Evolutionary conservation across 2,888 invertebrate genomes (phyloP), one percentile per base, ranked within the genome.

Genomic region (Candidula unifasciata): DNA sequence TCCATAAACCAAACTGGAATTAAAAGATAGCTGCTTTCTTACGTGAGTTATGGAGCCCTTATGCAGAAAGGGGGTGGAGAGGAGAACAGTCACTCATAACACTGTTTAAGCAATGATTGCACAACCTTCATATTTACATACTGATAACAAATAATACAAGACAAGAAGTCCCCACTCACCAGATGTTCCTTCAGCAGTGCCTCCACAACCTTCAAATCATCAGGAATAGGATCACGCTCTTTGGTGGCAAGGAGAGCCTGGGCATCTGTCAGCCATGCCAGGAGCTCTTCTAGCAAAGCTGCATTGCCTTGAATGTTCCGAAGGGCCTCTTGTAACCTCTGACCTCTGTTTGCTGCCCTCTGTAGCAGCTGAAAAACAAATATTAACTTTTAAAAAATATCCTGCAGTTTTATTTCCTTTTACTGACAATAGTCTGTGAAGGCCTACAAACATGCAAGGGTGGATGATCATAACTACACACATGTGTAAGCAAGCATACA

Each of bases 201-300:
- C 83, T 93, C 93, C 6, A 93, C 93, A 6, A 93, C 92, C 57
- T 91, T 90, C 44, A 93, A 90, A 86, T 93, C 93, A 69, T 93
- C 92, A 21, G 93, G 93, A 27, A 92, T 91, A 0, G 92, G 91
- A 85, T 93, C 93, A 68, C 90, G 89, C 86, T 93, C 93, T 87
- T 93, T 93, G 76, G 93, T 91, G 54, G 92, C 89, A 68, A 93
- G 89, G 83, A 93, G 89, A 54, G 92, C 92, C 87, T 93, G 93
- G 54, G 93, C 92, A 80, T 93, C 93, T 13, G 92, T 92, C 74
- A 93, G 87, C 93, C 92, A 93, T 64, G 92, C 90, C 77, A 93
- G 86, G 74, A 93, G 88, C 86, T 93, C 93, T 86, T 93, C 93
- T 80, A 93, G 88, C 60, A 93, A 87, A 8, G 92, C 92, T 1